A percentile compares a stretch with the other conserved stretches of the same genome.
Conservation (phyloP, 2,888 invertebrate genomes). For the Miltochrista miniata region DNA sequence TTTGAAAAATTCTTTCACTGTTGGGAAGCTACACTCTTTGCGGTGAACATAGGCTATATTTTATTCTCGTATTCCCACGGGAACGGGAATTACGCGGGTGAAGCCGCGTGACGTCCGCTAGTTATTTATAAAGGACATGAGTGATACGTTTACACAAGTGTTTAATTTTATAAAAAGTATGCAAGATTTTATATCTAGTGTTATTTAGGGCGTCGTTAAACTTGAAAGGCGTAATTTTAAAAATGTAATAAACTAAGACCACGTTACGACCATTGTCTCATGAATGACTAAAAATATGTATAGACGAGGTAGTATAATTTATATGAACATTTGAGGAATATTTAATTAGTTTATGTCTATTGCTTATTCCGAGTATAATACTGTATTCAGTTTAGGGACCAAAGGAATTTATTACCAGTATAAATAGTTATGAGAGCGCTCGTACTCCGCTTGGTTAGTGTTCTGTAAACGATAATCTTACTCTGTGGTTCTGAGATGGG, state of each 20-base stretch:
- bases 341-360: not conserved
- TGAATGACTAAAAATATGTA: conserved; percentile 6
- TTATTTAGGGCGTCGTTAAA: conserved; percentile 64
- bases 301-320: not conserved
- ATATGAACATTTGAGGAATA: not conserved
- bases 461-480: too few relatives aligned
- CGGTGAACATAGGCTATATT: too few relatives aligned
- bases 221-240: conserved; percentile 50
- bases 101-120: too few relatives aligned
- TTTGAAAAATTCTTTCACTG: too few relatives aligned
- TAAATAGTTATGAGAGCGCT: not conserved
- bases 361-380: too few relatives aligned
- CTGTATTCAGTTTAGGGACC: too few relatives aligned
- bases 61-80: too few relatives aligned
- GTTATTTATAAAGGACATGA: conserved; percentile 38
- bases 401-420: not conserved
- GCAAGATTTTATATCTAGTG: conserved; percentile 54
- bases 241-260: conserved; percentile 33
- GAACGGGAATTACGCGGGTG: too few relatives aligned
- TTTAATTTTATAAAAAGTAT: conserved; percentile 61
- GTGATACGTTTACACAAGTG: conserved; percentile 61
- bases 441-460: too few relatives aligned
- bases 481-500: too few relatives aligned
- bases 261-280: conserved; percentile 13
- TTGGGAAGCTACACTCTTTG: too few relatives aligned